phyloP scores from a whole-genome alignment of 2,113 vertebrate species.

The Nibea albiflora region DNA sequence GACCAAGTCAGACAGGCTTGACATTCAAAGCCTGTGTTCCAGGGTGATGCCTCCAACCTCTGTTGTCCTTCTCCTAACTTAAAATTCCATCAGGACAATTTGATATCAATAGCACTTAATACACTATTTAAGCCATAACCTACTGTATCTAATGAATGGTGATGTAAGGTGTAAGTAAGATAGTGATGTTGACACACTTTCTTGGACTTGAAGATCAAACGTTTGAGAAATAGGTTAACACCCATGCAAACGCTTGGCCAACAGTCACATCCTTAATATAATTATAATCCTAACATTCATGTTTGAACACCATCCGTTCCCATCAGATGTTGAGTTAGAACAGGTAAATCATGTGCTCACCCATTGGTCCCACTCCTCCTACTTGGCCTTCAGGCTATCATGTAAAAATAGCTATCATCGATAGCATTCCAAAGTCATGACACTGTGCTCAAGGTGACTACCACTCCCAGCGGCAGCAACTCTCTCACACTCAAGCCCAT shows the following conservation, averaged over 20 bases:
- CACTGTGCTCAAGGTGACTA: constrained; percentile 55
- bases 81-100: constrained; percentile 38
- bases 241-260: neutral
- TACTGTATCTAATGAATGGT: neutral
- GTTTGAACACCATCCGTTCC: constrained; percentile 35
- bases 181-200: constrained; percentile 5
- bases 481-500: constrained; percentile 53
- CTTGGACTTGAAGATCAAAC: constrained; percentile 24
- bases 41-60: constrained; percentile 66
- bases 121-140: constrained; percentile 8
- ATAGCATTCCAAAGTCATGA: constrained; percentile 66
- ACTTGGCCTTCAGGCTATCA: constrained; percentile 41
- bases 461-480: constrained; percentile 48
- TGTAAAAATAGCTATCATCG: constrained; percentile 64
- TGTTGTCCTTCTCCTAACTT: constrained; percentile 35
- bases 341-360: constrained; percentile 48
- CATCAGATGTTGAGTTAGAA: constrained; percentile 42
- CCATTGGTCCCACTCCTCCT: constrained; percentile 26
- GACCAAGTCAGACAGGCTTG: constrained; percentile 86
- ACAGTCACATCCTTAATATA: constrained; percentile 30
- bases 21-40: constrained; percentile 72
- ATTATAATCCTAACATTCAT: constrained; percentile 44
- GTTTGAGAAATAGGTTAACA: constrained; percentile 20
- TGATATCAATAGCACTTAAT: constrained; percentile 42
- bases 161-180: constrained; percentile 1